These are phyloP conservation scores for Prosapia bicincta DNA, from an alignment of 2,888 invertebrate species.

Conservation along the genomic window DNA sequence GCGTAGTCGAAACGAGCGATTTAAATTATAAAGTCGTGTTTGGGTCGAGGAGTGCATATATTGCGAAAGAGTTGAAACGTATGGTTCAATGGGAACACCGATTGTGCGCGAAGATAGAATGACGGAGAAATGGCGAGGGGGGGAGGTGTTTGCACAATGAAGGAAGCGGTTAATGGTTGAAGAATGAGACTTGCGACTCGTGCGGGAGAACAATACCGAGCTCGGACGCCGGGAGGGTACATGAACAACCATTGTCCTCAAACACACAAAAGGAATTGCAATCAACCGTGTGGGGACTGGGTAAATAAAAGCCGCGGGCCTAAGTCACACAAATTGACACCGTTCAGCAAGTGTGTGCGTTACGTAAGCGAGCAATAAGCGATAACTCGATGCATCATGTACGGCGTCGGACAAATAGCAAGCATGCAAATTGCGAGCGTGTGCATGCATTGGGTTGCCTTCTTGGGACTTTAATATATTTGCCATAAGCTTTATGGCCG, in stretches of 20 bases:
- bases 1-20: neutral
- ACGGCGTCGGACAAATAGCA: neutral
- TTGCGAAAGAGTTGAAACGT: slow-evolving; percentile 2
- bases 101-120: neutral
- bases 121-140: neutral
- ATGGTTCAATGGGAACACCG: neutral
- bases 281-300: neutral
- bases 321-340: neutral
- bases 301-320: neutral
- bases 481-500: neutral
- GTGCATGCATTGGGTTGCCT: neutral
- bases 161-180: neutral
- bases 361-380: neutral
- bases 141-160: neutral
- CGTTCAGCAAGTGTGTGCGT: neutral
- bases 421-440: neutral
- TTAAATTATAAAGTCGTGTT: neutral
- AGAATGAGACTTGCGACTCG: neutral
- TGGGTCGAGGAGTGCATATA: neutral
- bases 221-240: neutral
- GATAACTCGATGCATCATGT: neutral
- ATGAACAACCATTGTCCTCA: neutral
- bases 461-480: neutral
- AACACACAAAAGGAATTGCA: neutral
- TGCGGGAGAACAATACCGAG: neutral